Evolutionary conservation across 2,797 vertebrate species (phyloP).

Genomic region (Zonotrichia albicollis): DNA sequence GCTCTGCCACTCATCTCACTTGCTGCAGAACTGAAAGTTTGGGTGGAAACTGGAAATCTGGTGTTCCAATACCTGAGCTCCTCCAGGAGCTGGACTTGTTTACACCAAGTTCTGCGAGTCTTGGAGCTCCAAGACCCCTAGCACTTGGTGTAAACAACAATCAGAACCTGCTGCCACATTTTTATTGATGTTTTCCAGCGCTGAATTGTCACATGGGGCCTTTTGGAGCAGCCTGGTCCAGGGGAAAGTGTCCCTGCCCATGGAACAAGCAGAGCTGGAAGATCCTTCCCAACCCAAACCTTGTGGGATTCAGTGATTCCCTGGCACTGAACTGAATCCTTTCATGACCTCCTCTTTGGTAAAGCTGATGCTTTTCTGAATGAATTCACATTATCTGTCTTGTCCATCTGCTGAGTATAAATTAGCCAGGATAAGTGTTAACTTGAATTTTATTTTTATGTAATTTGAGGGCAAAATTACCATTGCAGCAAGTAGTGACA

Average conservation of each 20-base stretch:
- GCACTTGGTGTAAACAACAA: background rate
- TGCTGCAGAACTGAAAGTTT: accelerated
- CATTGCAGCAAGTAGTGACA: background rate
- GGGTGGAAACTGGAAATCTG: background rate
- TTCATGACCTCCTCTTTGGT: background rate
- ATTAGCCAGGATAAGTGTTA: background rate
- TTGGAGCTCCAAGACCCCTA: no score
- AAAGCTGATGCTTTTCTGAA: background rate
- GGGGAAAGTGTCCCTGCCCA: background rate
- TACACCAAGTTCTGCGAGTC: no score
- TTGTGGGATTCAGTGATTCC: background rate
- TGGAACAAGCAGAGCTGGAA: background rate
- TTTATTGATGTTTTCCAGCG: background rate
- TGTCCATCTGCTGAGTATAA: background rate
- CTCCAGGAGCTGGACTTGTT: background rate
- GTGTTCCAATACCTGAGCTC: accelerated
- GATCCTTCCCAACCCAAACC: background rate
- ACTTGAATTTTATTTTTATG: background rate
- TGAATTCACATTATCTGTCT: background rate
- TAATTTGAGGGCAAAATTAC: background rate
- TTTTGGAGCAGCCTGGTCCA: background rate
- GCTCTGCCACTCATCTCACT: background rate
- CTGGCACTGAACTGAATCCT: background rate
- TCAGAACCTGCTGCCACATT: accelerated
- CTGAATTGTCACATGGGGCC: accelerated